Evolutionary conservation across 2,113 vertebrate species (phyloP).

Genomic region (Neomonachus schauinslandi): DNA sequence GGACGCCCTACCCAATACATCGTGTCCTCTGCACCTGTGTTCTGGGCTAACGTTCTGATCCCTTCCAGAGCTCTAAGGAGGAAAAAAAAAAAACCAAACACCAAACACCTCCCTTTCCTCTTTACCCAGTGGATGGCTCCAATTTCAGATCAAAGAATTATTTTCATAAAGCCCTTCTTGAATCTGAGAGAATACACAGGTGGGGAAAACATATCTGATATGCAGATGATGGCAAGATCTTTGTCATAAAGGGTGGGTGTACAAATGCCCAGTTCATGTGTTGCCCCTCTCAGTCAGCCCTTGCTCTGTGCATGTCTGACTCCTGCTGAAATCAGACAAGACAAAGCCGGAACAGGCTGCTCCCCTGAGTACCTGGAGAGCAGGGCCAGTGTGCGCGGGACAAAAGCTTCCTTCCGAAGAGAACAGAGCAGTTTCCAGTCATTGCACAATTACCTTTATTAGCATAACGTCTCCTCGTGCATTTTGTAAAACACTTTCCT

Average conservation of each 20-base stretch:
- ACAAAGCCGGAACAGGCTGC: not conserved
- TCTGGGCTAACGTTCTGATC: not conserved
- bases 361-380: not conserved
- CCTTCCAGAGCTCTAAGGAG: not conserved
- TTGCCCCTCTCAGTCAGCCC: not conserved
- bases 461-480: not conserved
- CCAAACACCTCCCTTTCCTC: not conserved
- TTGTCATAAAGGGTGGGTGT: not conserved
- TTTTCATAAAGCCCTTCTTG: not conserved
- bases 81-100: not conserved
- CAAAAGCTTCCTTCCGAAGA: not conserved
- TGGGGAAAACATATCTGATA: not conserved
- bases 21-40: not conserved
- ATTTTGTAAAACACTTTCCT: not conserved
- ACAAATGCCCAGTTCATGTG: too few relatives aligned
- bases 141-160: not conserved
- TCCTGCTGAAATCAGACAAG: not conserved
- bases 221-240: not conserved
- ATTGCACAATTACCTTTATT: not conserved
- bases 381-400: rapidly evolving
- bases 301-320: not conserved
- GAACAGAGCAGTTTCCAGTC: not conserved
- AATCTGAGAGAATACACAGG: not conserved
- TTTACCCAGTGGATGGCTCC: not conserved
- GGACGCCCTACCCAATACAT: not conserved